Conservation (phyloP, 2,113 vertebrate genomes). For the Abramis brama region DNA sequence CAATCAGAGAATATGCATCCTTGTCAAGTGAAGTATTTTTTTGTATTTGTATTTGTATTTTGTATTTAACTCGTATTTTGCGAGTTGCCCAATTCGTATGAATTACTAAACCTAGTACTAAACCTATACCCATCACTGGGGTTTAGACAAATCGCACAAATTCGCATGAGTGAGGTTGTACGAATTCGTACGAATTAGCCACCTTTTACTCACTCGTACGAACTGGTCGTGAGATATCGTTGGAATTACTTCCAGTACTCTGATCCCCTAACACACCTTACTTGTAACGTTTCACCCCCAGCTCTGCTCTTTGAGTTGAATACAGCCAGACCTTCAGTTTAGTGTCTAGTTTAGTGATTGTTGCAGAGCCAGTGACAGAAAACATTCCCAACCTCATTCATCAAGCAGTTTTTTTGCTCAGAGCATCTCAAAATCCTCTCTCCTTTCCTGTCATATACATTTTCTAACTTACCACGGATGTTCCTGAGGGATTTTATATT, state of each 20-base stretch:
- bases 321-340: slow-evolving; percentile 1
- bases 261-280: background rate
- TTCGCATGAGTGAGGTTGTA: too few species aligned
- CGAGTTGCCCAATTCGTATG: too few species aligned
- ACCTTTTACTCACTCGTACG: too few species aligned
- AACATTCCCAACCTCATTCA: slow-evolving; percentile 53
- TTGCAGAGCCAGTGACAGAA: slow-evolving; percentile 50
- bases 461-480: slow-evolving; percentile 30
- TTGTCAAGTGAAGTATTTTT: background rate
- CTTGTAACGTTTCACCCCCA: background rate
- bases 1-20: background rate
- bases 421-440: slow-evolving; percentile 41
- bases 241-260: too few species aligned
- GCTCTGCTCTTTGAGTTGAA: slow-evolving; percentile 21
- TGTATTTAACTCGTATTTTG: too few species aligned
- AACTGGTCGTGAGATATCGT: too few species aligned
- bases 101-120: too few species aligned
- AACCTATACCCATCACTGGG: too few species aligned
- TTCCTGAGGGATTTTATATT: slow-evolving; percentile 49
- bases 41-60: too few species aligned
- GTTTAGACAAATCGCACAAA: too few species aligned
- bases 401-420: slow-evolving; percentile 41
- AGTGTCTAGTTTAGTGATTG: slow-evolving; percentile 28
- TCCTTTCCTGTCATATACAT: slow-evolving; percentile 53
- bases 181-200: too few species aligned